A percentile compares a stretch with the other conserved stretches of the same genome.
Conservation (phyloP, 2,113 vertebrate species). For the Rallus limicola region DNA sequence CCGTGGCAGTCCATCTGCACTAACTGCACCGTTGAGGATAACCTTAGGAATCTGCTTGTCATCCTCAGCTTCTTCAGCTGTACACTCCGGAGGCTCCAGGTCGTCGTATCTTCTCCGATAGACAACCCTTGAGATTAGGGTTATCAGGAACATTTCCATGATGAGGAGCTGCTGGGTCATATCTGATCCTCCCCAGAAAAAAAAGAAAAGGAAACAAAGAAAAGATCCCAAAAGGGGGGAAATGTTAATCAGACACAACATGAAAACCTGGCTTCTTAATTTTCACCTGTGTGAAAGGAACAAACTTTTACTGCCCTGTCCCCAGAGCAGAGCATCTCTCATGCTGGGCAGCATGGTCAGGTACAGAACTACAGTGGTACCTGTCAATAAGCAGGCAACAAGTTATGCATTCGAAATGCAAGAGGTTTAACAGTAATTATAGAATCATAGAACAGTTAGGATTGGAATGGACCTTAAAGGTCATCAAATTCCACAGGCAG, state of each 20-base stretch:
- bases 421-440: neutral
- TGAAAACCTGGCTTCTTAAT: neutral
- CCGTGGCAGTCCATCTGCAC: conserved; percentile 17
- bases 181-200: conserved; percentile 60
- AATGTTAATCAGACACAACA: neutral
- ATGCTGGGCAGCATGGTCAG: neutral
- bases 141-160: conserved; percentile 89
- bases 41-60: conserved; percentile 49
- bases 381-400: neutral
- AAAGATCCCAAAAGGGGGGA: neutral
- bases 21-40: neutral
- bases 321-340: neutral
- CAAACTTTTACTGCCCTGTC: neutral
- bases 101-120: conserved; percentile 80
- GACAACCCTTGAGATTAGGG: conserved; percentile 79
- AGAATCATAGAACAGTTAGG: no score
- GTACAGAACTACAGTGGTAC: neutral
- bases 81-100: conserved; percentile 24
- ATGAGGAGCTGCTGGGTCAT: conserved; percentile 85
- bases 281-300: neutral
- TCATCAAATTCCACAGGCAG: no score
- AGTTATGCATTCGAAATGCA: neutral
- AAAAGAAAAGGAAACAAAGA: neutral
- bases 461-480: no score
- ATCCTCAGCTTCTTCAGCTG: conserved; percentile 50